Evolutionary conservation across 2,888 invertebrate genomes (phyloP).

Genomic region (Lamellibrachia satsuma): DNA sequence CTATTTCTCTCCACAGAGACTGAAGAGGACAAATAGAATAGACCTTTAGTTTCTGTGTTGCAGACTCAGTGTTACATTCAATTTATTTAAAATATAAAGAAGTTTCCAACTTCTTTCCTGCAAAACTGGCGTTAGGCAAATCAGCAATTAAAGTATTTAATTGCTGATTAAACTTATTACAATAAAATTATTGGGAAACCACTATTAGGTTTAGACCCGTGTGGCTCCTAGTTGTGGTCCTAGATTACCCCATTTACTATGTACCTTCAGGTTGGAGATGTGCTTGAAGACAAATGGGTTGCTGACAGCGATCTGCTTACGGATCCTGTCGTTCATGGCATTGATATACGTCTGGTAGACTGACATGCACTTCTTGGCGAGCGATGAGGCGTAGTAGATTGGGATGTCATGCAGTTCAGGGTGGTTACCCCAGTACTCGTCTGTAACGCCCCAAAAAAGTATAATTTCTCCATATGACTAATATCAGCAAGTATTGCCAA

Average conservation of each 20-base stretch:
- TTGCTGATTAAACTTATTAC: too few species aligned
- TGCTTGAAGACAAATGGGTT: constrained; percentile 99
- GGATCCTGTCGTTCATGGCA: constrained; percentile 98
- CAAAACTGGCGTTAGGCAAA: too few species aligned
- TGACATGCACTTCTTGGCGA: constrained; percentile 99
- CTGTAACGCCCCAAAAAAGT: constrained; percentile 66
- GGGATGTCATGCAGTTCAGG: constrained; percentile 98
- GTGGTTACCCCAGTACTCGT: constrained; percentile 98
- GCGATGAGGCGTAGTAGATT: constrained; percentile 97
- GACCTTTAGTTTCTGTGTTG: too few species aligned
- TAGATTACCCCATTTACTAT: background rate
- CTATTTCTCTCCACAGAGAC: too few species aligned
- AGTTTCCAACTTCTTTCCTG: too few species aligned
- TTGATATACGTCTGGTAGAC: constrained; percentile 99
- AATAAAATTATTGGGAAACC: too few species aligned
- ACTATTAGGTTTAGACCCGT: too few species aligned
- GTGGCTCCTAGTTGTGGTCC: too few species aligned
- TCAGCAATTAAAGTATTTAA: too few species aligned
- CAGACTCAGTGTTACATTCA: too few species aligned
- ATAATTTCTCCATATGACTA: background rate
- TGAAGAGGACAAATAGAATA: too few species aligned
- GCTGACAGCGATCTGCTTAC: constrained; percentile 93
- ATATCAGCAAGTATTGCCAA: background rate
- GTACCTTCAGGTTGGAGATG: constrained; percentile 73
- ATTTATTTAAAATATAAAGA: too few species aligned